Evolutionary conservation across 1,140 invertebrate genomes (phyloP).

Genomic region (Bombus picipes): DNA sequence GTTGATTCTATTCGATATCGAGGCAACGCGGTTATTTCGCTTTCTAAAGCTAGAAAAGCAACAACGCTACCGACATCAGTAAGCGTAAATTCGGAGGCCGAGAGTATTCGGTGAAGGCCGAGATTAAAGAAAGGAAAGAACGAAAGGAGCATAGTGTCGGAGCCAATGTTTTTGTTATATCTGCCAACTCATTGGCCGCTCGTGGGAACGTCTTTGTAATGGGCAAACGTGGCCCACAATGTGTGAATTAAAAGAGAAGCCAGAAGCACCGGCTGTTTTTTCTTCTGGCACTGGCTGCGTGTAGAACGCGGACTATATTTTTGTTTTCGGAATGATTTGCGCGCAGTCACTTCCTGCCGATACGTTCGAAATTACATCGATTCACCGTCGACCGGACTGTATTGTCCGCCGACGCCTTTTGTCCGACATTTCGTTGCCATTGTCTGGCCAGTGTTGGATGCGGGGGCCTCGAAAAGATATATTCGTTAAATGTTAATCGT

Average conservation of each 20-base stretch:
- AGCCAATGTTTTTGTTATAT: conserved; percentile 77
- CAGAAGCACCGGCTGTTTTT: conserved; percentile 58
- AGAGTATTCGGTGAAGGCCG: conserved; percentile 58
- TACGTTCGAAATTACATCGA: conserved; percentile 55
- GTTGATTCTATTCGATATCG: not conserved
- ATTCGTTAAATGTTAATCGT: conserved; percentile 8
- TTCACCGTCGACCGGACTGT: conserved; percentile 12
- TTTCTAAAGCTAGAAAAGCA: conserved; percentile 13
- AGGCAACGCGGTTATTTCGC: not conserved
- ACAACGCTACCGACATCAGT: not conserved
- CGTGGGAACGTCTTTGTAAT: conserved; percentile 76
- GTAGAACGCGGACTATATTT: conserved; percentile 67
- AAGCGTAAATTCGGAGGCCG: conserved; percentile 40
- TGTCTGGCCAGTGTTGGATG: not conserved
- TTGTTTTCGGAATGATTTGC: conserved; percentile 74
- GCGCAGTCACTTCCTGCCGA: conserved; percentile 72
- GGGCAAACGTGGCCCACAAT: conserved; percentile 76
- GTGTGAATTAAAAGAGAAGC: conserved; percentile 77
- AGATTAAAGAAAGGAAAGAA: conserved; percentile 58
- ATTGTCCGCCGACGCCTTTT: conserved; percentile 37
- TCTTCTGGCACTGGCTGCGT: conserved; percentile 30
- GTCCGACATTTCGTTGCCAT: conserved; percentile 32
- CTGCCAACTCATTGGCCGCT: conserved; percentile 76
- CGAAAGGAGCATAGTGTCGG: conserved; percentile 31
- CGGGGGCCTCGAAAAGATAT: not conserved